phyloP scores from a whole-genome alignment of 2,888 invertebrate species.

The Ochlodes sylvanus region DNA sequence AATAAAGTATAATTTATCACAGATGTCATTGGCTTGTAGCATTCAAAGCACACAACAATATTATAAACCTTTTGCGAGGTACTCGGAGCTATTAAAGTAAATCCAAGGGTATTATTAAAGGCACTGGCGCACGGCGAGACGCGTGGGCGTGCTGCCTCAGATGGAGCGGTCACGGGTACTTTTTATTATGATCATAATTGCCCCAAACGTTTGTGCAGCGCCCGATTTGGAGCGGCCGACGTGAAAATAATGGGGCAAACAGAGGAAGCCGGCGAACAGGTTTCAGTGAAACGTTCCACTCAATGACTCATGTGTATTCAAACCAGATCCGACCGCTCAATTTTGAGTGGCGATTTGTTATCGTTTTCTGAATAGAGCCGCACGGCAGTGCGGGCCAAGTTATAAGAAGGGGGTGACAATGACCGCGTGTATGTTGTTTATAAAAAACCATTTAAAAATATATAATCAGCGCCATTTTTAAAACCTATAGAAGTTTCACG shows the following conservation, averaged over 20 bases:
- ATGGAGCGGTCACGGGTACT: constrained; percentile 45
- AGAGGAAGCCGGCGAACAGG: constrained; percentile 1
- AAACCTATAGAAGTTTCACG: too few relatives aligned
- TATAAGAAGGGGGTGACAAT: too few relatives aligned
- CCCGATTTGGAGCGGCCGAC: constrained; percentile 17
- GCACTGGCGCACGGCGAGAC: constrained; percentile 43
- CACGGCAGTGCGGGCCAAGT: too few relatives aligned
- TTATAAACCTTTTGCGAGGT: constrained; percentile 9
- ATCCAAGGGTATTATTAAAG: constrained; percentile 28
- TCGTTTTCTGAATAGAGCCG: not conserved
- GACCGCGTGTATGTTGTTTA: too few relatives aligned
- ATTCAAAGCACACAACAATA: not conserved
- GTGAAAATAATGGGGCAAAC: constrained; percentile 17
- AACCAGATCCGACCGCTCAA: constrained; percentile 10
- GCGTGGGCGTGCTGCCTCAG: constrained; percentile 45
- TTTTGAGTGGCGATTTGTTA: constrained; percentile 2
- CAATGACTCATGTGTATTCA: constrained; percentile 18
- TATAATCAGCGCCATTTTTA: too few relatives aligned
- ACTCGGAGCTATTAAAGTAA: constrained; percentile 27
- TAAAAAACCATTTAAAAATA: too few relatives aligned
- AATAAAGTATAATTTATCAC: too few relatives aligned
- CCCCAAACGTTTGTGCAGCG: constrained; percentile 14
- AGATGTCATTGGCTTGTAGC: not conserved
- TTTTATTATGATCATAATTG: constrained; percentile 28
- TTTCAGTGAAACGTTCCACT: constrained; percentile 12